These are phyloP conservation scores for Triplophysa dalaica DNA, from an alignment of 2,113 vertebrate genomes.

Conservation along the genomic window DNA sequence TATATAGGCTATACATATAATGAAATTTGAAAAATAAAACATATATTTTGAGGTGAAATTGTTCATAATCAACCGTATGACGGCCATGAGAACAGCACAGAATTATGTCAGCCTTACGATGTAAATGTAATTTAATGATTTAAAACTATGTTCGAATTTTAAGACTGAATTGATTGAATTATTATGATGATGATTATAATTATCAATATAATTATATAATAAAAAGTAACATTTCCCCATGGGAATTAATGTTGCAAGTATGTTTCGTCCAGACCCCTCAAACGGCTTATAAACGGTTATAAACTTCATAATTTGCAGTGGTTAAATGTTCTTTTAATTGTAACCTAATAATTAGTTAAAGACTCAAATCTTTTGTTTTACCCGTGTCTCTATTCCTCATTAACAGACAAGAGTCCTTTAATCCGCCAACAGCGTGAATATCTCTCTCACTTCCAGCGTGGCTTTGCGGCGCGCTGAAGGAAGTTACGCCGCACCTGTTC, in stretches of 20 bases:
- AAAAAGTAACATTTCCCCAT: too few relatives aligned
- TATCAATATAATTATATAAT: too few relatives aligned
- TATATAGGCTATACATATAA: too few relatives aligned
- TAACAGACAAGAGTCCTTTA: not conserved
- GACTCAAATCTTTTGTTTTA: too few relatives aligned
- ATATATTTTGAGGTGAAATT: not conserved
- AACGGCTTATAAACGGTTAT: not conserved
- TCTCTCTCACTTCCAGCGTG: not conserved
- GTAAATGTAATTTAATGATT: too few relatives aligned
- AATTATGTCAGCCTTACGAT: too few relatives aligned
- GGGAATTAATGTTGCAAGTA: not conserved
- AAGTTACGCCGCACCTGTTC: conserved; percentile 73
- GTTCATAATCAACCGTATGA: not conserved
- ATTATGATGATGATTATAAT: too few relatives aligned
- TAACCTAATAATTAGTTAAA: not conserved
- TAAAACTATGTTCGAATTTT: too few relatives aligned
- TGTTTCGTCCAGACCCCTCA: too few relatives aligned
- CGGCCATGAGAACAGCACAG: not conserved
- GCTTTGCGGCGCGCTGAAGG: conserved; percentile 12
- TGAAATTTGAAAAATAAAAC: too few relatives aligned
- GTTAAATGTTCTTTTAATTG: not conserved
- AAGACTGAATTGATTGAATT: too few relatives aligned
- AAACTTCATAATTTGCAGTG: not conserved
- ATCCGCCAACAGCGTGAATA: not conserved
- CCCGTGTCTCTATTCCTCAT: not conserved